These are phyloP conservation scores for Engraulis encrasicolus DNA, from an alignment of 2,113 vertebrate species.

Conservation along the genomic window DNA sequence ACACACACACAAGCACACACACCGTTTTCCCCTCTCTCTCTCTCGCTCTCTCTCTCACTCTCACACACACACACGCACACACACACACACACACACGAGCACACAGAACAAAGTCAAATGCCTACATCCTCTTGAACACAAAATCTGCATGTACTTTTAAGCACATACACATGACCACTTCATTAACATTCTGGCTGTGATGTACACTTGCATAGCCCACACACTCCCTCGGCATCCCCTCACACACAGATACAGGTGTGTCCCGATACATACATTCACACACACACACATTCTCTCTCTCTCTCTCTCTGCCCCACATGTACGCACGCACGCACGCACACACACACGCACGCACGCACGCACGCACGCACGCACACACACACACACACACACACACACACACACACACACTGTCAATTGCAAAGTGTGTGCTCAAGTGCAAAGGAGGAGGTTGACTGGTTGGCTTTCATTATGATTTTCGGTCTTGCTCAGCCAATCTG, in stretches of 20 bases:
- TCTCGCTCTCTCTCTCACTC: neutral
- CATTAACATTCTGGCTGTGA: too few species aligned
- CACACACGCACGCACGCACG: neutral
- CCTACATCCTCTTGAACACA: neutral
- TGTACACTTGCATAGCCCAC: neutral
- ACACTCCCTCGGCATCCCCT: neutral
- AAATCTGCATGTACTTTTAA: neutral
- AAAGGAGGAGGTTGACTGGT: too few species aligned
- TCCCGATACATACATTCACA: too few species aligned
- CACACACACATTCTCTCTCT: too few species aligned
- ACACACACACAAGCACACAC: neutral
- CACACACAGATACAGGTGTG: too few species aligned
- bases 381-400: too few species aligned
- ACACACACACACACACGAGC: neutral
- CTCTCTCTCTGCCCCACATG: too few species aligned
- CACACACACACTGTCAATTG: too few species aligned
- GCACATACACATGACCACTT: neutral
- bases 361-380: too few species aligned
- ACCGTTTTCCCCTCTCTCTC: neutral
- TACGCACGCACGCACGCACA: too few species aligned
- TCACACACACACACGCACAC: neutral
- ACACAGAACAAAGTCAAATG: neutral
- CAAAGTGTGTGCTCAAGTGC: neutral
- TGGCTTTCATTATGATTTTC: slow-evolving; percentile 1
- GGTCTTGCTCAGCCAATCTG: neutral